Evolutionary conservation across 2,888 invertebrate genomes (phyloP), one percentile per base, ranked within the genome.

Genomic region (Ptycholaimellus sp.): DNA sequence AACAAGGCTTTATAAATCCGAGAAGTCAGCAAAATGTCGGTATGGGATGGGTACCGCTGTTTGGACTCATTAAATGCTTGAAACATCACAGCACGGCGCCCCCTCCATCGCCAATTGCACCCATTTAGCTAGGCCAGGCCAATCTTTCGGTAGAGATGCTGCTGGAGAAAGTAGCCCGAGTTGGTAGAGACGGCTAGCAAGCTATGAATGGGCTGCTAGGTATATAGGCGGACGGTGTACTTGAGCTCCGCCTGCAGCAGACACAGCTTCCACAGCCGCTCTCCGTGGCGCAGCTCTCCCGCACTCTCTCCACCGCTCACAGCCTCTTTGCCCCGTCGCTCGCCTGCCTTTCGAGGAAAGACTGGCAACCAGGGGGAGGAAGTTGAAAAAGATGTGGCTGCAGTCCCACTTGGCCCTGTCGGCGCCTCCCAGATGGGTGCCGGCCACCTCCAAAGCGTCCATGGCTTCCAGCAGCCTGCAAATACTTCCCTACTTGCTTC

Each of bases 351-450:
- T n/a, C 23, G 11, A 23, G 23, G 23, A 6, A 11, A 11, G 11
- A 6, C 6, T 6, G 23, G 23, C 23, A 23, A 23, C 6, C 42
- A 18, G 85, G n/a, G 93, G 93, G 17, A 90, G 83, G 55, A 96
- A 90, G 64, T 90, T 90, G 37, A 96, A 67, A 69, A 93, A 96
- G 37, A 96, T 87, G 56, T 96, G 93, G 63, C 96, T 96, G 60
- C 93, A 90, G 58, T 96, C 93, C 0, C n/a, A n/a, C n/a, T n/a
- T n/a, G n/a, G 90, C 87, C 43, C 82, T 20, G 18, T 13, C 9
- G 25, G 34, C 38, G 34, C 35, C 38, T n/a, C n/a, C n/a, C 18
- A 35, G 30, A 14, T 28, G 30, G 7, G 35, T 30, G 21, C 20
- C 13, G 11, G 90, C 90, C 11, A 93, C 82, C 62, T 93, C 93